Conservation (phyloP, 2,888 invertebrate species). For the Meganola albula region DNA sequence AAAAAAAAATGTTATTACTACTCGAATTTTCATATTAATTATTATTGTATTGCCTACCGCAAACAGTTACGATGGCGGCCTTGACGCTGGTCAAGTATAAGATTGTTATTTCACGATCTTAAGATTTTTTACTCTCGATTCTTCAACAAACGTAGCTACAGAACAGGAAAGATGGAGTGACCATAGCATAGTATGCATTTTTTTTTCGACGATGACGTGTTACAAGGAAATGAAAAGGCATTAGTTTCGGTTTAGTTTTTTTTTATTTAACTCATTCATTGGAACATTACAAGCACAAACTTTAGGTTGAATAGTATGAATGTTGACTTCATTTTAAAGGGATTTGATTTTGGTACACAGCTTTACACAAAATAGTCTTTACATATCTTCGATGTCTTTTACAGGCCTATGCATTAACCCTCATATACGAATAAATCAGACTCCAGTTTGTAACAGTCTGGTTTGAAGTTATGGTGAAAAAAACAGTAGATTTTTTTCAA, state of each 20-base stretch:
- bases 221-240: constrained; percentile 14
- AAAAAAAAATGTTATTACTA: no score
- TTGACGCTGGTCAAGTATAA: constrained; percentile 8
- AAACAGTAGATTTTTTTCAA: no score
- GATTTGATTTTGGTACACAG: no score
- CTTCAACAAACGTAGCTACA: not conserved
- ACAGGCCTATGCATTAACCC: no score
- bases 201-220: constrained; percentile 13
- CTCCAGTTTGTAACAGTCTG: no score
- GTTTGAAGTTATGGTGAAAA: no score
- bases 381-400: no score
- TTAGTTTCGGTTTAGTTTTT: constrained; percentile 10
- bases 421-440: no score
- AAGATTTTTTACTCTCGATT: constrained; percentile 4
- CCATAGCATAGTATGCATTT: constrained; percentile 14
- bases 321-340: no score
- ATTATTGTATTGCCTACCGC: not conserved
- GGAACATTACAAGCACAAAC: constrained; percentile 5
- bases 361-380: no score
- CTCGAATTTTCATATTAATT: not conserved
- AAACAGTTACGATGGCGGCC: not conserved
- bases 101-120: constrained; percentile 1
- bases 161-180: constrained; percentile 13
- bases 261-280: constrained; percentile 8
- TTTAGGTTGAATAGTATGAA: no score